Percentiles rank a stretch among this genome's conserved stretches.
Conservation (phyloP, 1,140 invertebrate species). For the Hylaeus anthracinus region DNA sequence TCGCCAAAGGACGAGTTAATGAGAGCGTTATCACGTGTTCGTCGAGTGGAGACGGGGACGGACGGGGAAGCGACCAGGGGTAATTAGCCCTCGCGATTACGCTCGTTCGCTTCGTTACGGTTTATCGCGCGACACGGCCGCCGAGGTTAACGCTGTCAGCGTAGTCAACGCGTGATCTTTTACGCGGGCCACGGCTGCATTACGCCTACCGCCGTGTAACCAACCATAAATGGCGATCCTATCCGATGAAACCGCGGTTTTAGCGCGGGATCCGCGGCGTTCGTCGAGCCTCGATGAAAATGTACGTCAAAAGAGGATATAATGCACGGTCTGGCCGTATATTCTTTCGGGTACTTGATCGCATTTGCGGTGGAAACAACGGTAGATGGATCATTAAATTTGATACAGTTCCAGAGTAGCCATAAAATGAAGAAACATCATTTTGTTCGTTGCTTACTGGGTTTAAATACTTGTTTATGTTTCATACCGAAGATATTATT, state of each 20-base stretch:
- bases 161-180: slow-evolving; percentile 27
- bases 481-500: too few species aligned
- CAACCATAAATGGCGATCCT: slow-evolving; percentile 23
- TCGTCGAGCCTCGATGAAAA: slow-evolving; percentile 4
- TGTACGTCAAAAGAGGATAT: not conserved
- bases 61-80: not conserved
- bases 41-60: too few species aligned
- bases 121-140: slow-evolving; percentile 4
- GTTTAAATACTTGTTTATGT: too few species aligned
- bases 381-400: too few species aligned
- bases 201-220: slow-evolving; percentile 14
- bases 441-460: too few species aligned
- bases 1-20: not conserved
- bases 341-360: too few species aligned
- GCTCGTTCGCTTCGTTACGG: slow-evolving; percentile 12
- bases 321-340: too few species aligned
- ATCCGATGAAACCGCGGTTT: slow-evolving; percentile 26
- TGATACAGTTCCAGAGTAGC: too few species aligned
- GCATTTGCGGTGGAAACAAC: too few species aligned
- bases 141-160: slow-evolving; percentile 6
- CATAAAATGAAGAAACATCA: too few species aligned
- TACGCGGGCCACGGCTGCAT: not conserved
- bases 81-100: slow-evolving; percentile 11
- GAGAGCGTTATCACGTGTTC: not conserved
- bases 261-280: not conserved